A percentile compares a stretch with the other conserved stretches of the same genome.
Evolutionary conservation across 2,888 invertebrate genomes (phyloP).

Genomic region (Anagyrus pseudococci): DNA sequence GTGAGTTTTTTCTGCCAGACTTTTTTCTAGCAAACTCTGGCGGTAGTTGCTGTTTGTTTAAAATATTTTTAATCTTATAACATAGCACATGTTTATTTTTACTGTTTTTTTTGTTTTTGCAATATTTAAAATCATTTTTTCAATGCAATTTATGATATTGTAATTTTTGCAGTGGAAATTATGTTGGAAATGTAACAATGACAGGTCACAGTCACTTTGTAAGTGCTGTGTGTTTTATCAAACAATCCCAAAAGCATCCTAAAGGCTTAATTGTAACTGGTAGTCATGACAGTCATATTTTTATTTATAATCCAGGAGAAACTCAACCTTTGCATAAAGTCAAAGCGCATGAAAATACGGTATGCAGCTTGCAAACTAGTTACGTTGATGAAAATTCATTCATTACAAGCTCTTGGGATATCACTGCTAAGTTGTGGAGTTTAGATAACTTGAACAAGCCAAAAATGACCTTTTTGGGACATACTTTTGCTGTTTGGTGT

Average conservation of each 20-base stretch:
- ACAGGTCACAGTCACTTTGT: constrained; percentile 88
- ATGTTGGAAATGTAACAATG: constrained; percentile 72
- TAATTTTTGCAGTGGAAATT: constrained; percentile 50
- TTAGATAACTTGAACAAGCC: constrained; percentile 62
- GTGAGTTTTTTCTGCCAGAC: constrained; percentile 61
- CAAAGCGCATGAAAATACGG: constrained; percentile 80
- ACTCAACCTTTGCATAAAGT: constrained; percentile 73
- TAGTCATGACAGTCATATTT: constrained; percentile 85
- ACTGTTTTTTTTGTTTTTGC: too few species aligned
- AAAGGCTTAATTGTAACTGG: constrained; percentile 86
- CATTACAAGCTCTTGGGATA: constrained; percentile 93
- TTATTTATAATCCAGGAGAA: constrained; percentile 78
- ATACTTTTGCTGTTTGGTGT: constrained; percentile 86
- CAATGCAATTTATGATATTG: too few species aligned
- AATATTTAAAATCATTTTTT: too few species aligned
- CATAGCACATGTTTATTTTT: too few species aligned
- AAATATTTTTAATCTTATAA: too few species aligned
- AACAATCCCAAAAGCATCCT: constrained; percentile 73
- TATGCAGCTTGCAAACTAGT: constrained; percentile 66
- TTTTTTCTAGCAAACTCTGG: constrained; percentile 4
- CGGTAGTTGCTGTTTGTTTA: too few species aligned
- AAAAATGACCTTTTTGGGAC: constrained; percentile 21
- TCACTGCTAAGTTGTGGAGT: constrained; percentile 84
- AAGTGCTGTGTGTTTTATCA: constrained; percentile 78
- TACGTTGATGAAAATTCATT: constrained; percentile 64